Conservation (phyloP, 2,888 invertebrate genomes). For the Oscheius sp. region DNA sequence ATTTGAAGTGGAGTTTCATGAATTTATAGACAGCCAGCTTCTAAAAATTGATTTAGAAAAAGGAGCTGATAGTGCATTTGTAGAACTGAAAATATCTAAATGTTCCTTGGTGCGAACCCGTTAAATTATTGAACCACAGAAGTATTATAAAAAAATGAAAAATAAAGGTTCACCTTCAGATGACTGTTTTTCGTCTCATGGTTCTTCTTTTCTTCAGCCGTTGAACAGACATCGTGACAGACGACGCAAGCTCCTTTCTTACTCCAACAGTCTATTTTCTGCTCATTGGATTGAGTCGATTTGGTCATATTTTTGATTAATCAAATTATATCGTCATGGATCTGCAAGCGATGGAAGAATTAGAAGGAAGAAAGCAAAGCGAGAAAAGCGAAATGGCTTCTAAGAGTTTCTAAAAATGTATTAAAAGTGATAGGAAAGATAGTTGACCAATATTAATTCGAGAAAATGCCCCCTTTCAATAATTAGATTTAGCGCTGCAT, state of each 20-base stretch:
- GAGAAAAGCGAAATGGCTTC: neutral
- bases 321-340: too few species aligned
- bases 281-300: neutral
- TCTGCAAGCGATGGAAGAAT: neutral
- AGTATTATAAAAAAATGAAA: neutral
- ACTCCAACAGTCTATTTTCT: constrained; percentile 7
- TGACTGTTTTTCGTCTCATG: constrained; percentile 7
- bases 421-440: neutral
- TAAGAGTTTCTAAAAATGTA: too few species aligned
- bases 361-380: neutral
- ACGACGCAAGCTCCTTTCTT: constrained; percentile 6
- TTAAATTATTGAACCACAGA: neutral
- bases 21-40: constrained; percentile 15
- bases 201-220: neutral
- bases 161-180: constrained; percentile 7
- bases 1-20: constrained; percentile 3
- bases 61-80: neutral
- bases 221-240: constrained; percentile 9
- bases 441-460: too few species aligned
- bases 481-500: too few species aligned
- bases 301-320: neutral
- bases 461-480: too few species aligned
- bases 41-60: neutral
- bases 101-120: too few species aligned
- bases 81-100: too few species aligned